phyloP scores from a whole-genome alignment of 2,888 invertebrate genomes.

The Sycophila texana region DNA sequence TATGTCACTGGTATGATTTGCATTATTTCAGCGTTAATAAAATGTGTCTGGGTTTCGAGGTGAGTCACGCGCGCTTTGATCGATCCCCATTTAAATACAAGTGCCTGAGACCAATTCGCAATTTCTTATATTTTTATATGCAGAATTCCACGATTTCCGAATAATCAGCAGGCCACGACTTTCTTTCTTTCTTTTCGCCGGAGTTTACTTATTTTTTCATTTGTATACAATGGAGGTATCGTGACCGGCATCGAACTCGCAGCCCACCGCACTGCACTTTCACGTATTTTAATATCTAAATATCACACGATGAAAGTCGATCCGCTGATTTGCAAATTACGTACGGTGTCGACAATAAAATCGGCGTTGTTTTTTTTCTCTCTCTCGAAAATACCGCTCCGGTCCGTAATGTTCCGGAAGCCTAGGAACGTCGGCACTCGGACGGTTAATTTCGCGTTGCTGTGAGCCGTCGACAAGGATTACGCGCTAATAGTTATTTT shows the following conservation, averaged over 20 bases:
- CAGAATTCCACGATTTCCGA: conserved; percentile 53
- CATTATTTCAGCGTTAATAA: conserved; percentile 9
- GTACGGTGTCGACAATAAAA: conserved; percentile 19
- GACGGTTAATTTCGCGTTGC: background rate
- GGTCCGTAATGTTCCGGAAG: background rate
- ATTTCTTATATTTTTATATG: conserved; percentile 43
- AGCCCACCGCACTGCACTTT: conserved; percentile 41
- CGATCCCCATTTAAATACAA: conserved; percentile 40
- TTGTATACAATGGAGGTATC: conserved; percentile 54
- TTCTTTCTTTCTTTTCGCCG: conserved; percentile 47
- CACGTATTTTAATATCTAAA: conserved; percentile 53
- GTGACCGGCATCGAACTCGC: conserved; percentile 18
- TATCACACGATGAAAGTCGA: conserved; percentile 46
- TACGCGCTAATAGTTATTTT: no score
- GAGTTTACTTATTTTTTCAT: conserved; percentile 33
- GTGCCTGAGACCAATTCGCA: conserved; percentile 37
- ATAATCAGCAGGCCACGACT: conserved; percentile 41
- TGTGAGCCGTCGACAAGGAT: conserved; percentile 3
- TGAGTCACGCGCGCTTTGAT: conserved; percentile 1
- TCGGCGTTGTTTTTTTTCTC: background rate
- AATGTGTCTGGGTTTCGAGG: background rate
- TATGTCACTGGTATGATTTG: background rate
- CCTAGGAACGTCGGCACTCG: background rate
- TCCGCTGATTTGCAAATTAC: conserved; percentile 29
- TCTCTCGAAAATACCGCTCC: background rate